These are phyloP conservation scores for Thera obeliscata DNA, from an alignment of 2,888 invertebrate genomes.

Conservation along the genomic window DNA sequence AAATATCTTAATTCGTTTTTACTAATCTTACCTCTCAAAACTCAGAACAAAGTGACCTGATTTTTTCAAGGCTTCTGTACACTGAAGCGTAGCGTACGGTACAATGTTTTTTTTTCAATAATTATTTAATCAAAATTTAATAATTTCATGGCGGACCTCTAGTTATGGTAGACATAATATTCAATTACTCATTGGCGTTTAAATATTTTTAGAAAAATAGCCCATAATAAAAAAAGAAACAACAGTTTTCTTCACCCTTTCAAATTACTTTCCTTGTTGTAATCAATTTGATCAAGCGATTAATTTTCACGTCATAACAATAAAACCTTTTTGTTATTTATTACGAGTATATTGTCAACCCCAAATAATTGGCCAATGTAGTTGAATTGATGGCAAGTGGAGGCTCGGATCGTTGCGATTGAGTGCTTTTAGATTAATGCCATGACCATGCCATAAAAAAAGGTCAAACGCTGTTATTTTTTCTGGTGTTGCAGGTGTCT, in stretches of 20 bases:
- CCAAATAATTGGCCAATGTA: slow-evolving; percentile 1
- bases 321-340: slow-evolving; percentile 1
- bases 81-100: background rate
- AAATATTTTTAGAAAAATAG: too few species aligned
- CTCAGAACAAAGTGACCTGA: slow-evolving; percentile 14
- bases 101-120: background rate
- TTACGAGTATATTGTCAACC: background rate
- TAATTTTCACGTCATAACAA: background rate
- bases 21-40: slow-evolving; percentile 17
- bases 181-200: too few species aligned
- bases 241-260: too few species aligned
- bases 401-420: background rate
- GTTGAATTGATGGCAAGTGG: background rate
- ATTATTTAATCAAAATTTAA: too few species aligned
- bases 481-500: too few species aligned
- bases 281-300: background rate
- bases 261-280: background rate
- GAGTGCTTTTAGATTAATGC: background rate
- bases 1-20: slow-evolving; percentile 18
- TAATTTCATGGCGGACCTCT: too few species aligned
- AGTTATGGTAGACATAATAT: too few species aligned
- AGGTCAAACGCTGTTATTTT: too few species aligned
- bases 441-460: too few species aligned
- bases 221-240: too few species aligned
- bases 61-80: background rate